These are phyloP conservation scores for Sphaerophoria taeniata DNA, from an alignment of 2,888 invertebrate species.

Conservation along the genomic window DNA sequence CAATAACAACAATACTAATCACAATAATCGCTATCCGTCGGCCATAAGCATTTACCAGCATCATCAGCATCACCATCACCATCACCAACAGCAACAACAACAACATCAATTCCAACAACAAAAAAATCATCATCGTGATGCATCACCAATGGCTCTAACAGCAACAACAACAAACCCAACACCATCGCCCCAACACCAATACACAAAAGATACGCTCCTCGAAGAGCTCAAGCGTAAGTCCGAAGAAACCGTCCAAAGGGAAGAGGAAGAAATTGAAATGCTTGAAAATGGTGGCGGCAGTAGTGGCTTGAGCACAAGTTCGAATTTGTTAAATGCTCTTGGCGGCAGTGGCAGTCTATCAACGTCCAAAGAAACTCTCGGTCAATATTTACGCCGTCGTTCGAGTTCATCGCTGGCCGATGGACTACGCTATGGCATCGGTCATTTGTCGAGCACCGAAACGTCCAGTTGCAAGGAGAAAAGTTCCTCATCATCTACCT, in stretches of 20 bases:
- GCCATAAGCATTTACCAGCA: conserved; percentile 74
- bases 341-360: conserved; percentile 75
- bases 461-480: conserved; percentile 82
- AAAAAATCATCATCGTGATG: conserved; percentile 72
- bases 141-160: conserved; percentile 65
- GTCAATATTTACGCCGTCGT: conserved; percentile 77
- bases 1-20: conserved; percentile 54
- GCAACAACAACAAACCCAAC: conserved; percentile 74
- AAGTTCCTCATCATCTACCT: conserved; percentile 83
- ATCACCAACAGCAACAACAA: conserved; percentile 72
- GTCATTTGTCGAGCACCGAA: conserved; percentile 77
- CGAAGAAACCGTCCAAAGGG: conserved; percentile 78
- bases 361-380: conserved; percentile 78
- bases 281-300: conserved; percentile 75
- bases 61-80: conserved; percentile 75
- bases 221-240: conserved; percentile 77
- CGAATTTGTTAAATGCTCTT: conserved; percentile 48
- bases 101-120: conserved; percentile 76
- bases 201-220: conserved; percentile 75
- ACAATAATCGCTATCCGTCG: conserved; percentile 72
- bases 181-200: conserved; percentile 79
- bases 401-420: conserved; percentile 77
- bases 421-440: conserved; percentile 77
- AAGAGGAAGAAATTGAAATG: conserved; percentile 76
- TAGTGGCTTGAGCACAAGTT: conserved; percentile 52